phyloP scores from a whole-genome alignment of 1,140 invertebrate species.

The Coboldia fuscipes region DNA sequence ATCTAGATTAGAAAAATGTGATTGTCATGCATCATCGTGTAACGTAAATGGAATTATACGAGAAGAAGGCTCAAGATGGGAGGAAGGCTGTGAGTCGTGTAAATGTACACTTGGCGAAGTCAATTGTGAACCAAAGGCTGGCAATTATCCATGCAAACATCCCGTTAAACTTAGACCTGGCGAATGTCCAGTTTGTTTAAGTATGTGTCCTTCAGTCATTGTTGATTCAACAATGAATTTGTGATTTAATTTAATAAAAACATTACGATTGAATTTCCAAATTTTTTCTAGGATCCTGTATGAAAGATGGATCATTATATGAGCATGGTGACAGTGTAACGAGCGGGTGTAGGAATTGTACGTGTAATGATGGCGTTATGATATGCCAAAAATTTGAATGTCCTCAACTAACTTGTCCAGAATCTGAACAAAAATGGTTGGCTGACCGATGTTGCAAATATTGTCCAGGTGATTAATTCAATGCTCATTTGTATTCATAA shows the following conservation, averaged over 20 bases:
- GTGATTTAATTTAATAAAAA: constrained; percentile 2
- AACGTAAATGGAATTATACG: constrained; percentile 53
- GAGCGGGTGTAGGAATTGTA: constrained; percentile 52
- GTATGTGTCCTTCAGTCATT: constrained; percentile 36
- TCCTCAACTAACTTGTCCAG: constrained; percentile 57
- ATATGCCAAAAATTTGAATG: constrained; percentile 56
- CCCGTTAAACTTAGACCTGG: constrained; percentile 48
- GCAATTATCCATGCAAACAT: constrained; percentile 56
- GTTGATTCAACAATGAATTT: constrained; percentile 3
- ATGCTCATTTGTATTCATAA: not conserved
- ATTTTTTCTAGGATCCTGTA: constrained; percentile 29
- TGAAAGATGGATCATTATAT: constrained; percentile 48
- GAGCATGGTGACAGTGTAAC: constrained; percentile 61
- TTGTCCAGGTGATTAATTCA: constrained; percentile 57
- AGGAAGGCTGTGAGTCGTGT: constrained; percentile 58
- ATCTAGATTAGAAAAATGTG: constrained; percentile 60
- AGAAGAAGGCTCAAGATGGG: constrained; percentile 62
- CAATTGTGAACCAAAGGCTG: constrained; percentile 54
- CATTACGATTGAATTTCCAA: not conserved
- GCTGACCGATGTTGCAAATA: constrained; percentile 77
- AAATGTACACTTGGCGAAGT: constrained; percentile 69
- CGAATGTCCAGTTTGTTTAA: constrained; percentile 63
- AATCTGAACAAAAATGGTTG: constrained; percentile 52
- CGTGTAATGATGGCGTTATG: constrained; percentile 60
- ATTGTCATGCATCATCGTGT: constrained; percentile 66